These are phyloP conservation scores for Thalassophryne amazonica DNA, from an alignment of 2,797 vertebrate species.

Conservation along the genomic window DNA sequence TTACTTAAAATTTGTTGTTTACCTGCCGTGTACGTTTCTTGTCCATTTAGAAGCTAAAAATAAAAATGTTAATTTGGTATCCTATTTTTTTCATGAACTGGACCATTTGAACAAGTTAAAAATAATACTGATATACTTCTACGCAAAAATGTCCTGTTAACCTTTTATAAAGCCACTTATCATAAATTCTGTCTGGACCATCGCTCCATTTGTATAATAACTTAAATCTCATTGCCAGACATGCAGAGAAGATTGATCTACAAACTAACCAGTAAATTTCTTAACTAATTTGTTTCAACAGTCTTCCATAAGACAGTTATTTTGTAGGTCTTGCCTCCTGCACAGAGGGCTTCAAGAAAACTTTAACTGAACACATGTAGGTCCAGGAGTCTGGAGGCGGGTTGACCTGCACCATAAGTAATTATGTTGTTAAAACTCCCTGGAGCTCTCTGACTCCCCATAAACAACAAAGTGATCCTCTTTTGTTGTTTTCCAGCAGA, in stretches of 20 bases:
- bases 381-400: conserved; percentile 21
- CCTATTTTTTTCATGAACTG: too few species aligned
- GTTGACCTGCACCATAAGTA: conserved; percentile 53
- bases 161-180: too few species aligned
- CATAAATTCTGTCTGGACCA: too few species aligned
- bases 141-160: too few species aligned
- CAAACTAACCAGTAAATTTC: neutral
- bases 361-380: conserved; percentile 44
- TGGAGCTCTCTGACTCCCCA: conserved; percentile 29
- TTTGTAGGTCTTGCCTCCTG: conserved; percentile 35
- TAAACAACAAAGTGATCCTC: conserved; percentile 63
- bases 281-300: conserved; percentile 9
- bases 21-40: too few species aligned
- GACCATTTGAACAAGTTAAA: too few species aligned
- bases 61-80: too few species aligned
- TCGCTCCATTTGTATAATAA: too few species aligned
- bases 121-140: too few species aligned
- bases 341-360: neutral
- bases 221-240: neutral
- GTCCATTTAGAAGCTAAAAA: too few species aligned
- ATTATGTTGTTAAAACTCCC: conserved; percentile 58
- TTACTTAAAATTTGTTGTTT: too few species aligned
- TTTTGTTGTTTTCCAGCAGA: conserved; percentile 56
- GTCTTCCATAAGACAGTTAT: conserved; percentile 23
- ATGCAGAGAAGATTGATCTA: neutral